Base-by-base conservation (phyloP, 1,140 invertebrate species). In the Pissodes strobi region DNA sequence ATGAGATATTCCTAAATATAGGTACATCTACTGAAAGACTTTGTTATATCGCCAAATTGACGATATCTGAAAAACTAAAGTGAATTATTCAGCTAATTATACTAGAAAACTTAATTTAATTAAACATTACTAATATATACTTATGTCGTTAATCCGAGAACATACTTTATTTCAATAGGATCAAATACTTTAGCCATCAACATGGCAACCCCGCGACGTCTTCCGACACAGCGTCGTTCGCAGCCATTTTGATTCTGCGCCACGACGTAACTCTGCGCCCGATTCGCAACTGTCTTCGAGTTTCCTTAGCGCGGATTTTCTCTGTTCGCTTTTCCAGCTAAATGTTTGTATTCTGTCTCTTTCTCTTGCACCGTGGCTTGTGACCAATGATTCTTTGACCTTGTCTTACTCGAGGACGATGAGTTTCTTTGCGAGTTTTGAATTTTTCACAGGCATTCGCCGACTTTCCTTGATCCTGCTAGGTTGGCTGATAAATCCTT, bases 191-290 rank as follows among this genome's bases (percentile, higher is more conserved):
- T 13, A n/a, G n/a, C n/a, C n/a, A n/a, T 55, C 17, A 30, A 55
- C 10, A 15, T 46, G 61, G 49, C 49, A 64, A 64, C 61, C 8
- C 6, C n/a, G 51, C 52, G 13, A n/a, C 17, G 46, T 27, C 19
- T 39, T 37, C 22, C 23, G 17, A 19, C 13, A 13, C 12, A 6
- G 6, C 5, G 6, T 12, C 23, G 13, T 30, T 12, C 39, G 37
- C 52, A 30, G 62, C 62, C 62, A 64, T 64, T 52, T 64, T 64
- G 62, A 49, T 64, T 45, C 53, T 64, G 62, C 62, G 62, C 62
- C 52, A 18, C 18, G 61, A 56, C 61, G 61, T 18, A 13, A 18
- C 3, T 21, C 17, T 52, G 46, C 30, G 59, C 30, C 53, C 52
- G 62, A 48, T 64, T 45, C 41, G 27, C 61, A 38, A 55, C 45